Conservation (phyloP, 2,888 invertebrate genomes). For the Cylloceria caligata region DNA sequence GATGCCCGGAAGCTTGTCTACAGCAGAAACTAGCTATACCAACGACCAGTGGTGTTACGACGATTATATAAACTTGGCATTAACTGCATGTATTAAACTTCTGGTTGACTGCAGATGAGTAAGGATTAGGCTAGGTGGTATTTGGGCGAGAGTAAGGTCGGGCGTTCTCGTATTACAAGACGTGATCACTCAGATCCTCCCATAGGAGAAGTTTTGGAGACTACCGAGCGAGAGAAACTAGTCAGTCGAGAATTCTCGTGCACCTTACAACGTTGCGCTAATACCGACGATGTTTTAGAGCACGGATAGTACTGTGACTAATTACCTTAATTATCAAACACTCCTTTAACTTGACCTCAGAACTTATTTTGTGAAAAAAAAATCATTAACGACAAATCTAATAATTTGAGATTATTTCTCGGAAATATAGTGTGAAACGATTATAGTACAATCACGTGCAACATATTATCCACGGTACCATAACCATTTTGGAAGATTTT, state of each 20-base stretch:
- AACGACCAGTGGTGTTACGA: constrained; percentile 2
- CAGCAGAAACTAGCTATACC: not conserved
- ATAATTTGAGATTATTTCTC: not conserved
- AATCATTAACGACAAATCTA: not conserved
- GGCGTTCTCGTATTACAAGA: constrained; percentile 34
- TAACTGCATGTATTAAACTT: constrained; percentile 40
- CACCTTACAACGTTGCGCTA: constrained; percentile 4
- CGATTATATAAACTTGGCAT: constrained; percentile 38
- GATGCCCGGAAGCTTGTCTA: not conserved
- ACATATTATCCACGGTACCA: too few species aligned
- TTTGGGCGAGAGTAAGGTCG: not conserved
- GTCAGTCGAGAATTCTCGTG: constrained; percentile 21
- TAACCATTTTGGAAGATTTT: not conserved
- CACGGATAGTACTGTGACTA: constrained; percentile 54
- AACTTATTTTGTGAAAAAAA: not conserved
- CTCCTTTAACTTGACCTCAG: constrained; percentile 18
- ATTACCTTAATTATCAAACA: constrained; percentile 64
- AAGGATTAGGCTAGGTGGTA: constrained; percentile 14
- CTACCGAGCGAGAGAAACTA: constrained; percentile 10
- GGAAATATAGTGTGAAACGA: too few species aligned
- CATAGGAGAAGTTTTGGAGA: not conserved
- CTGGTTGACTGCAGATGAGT: constrained; percentile 14
- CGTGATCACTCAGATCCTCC: constrained; percentile 33
- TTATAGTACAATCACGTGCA: too few species aligned
- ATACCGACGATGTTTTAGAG: constrained; percentile 20